A percentile compares a stretch with the other conserved stretches of the same genome.
Evolutionary conservation across 2,113 vertebrate species (phyloP).

Genomic region (Oncorhynchus masou): DNA sequence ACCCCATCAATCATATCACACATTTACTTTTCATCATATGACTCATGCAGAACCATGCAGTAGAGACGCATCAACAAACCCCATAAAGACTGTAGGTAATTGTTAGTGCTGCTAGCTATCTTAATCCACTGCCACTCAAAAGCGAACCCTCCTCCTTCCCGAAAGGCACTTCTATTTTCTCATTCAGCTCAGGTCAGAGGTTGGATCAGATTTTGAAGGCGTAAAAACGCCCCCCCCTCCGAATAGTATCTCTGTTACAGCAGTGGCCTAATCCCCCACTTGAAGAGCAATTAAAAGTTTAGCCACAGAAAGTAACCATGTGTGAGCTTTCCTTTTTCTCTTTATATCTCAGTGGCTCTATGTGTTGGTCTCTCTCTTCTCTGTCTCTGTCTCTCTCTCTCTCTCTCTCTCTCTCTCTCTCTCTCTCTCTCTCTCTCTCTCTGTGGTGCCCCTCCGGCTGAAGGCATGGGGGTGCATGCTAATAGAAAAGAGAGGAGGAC

Average conservation of each 20-base stretch:
- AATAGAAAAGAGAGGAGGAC: no score
- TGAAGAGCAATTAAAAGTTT: conserved; percentile 80
- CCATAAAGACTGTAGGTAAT: conserved; percentile 45
- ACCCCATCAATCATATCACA: conserved; percentile 30
- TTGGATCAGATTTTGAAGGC: conserved; percentile 61
- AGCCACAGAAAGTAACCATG: conserved; percentile 67
- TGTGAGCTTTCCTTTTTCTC: conserved; percentile 53
- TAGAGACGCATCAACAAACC: conserved; percentile 7
- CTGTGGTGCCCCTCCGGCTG: no score
- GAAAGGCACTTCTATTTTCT: conserved; percentile 37
- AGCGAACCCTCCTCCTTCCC: not conserved
- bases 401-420: conserved; percentile 38
- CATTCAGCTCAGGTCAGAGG: conserved; percentile 66
- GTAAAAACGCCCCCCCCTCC: conserved; percentile 55
- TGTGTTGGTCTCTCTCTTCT: conserved; percentile 19
- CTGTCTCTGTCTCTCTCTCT: conserved; percentile 41
- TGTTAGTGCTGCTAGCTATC: conserved; percentile 34
- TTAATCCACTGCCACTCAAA: conserved; percentile 57
- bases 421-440: not conserved
- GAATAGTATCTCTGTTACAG: conserved; percentile 70
- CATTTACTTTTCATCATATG: not conserved
- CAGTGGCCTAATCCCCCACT: conserved; percentile 73
- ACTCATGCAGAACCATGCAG: conserved; percentile 23
- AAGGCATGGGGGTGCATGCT: no score
- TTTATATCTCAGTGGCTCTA: conserved; percentile 22